A percentile compares a stretch with the other conserved stretches of the same genome.
phyloP scores from a whole-genome alignment of 2,113 vertebrate genomes.

The Protomyctophum bolini region DNA sequence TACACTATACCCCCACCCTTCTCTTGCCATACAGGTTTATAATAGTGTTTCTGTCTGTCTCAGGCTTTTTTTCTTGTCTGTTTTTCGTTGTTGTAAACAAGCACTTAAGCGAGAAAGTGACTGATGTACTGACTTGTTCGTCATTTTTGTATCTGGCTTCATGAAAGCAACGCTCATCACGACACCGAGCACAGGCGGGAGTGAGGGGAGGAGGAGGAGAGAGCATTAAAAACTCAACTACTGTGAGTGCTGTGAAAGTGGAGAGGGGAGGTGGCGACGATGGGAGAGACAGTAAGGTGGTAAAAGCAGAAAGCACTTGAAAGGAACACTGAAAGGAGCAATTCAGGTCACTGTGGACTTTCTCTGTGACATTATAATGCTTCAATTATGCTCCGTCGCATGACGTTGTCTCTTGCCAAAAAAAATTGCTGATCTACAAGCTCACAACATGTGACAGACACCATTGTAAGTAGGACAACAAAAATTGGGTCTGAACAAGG shows the following conservation, averaged over 20 bases:
- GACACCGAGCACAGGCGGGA: conserved; percentile 34
- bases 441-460: too few relatives aligned
- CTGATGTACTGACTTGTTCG: background rate
- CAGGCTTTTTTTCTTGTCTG: background rate
- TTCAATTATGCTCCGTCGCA: too few relatives aligned
- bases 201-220: conserved; percentile 23
- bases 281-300: background rate
- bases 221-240: conserved; percentile 31
- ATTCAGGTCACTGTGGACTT: too few relatives aligned
- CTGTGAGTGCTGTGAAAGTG: conserved; percentile 27
- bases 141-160: conserved; percentile 10
- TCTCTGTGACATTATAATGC: too few relatives aligned
- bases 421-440: too few relatives aligned
- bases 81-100: conserved; percentile 11
- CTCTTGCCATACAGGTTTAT: too few relatives aligned
- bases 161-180: conserved; percentile 40
- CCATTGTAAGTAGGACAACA: too few relatives aligned
- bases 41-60: background rate
- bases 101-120: background rate
- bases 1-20: too few relatives aligned
- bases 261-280: background rate
- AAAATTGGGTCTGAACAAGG: too few relatives aligned
- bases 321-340: too few relatives aligned
- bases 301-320: background rate
- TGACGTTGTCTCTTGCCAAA: too few relatives aligned